These are phyloP conservation scores for Philopotamus ludificatus DNA, from an alignment of 1,140 invertebrate genomes.

Conservation along the genomic window DNA sequence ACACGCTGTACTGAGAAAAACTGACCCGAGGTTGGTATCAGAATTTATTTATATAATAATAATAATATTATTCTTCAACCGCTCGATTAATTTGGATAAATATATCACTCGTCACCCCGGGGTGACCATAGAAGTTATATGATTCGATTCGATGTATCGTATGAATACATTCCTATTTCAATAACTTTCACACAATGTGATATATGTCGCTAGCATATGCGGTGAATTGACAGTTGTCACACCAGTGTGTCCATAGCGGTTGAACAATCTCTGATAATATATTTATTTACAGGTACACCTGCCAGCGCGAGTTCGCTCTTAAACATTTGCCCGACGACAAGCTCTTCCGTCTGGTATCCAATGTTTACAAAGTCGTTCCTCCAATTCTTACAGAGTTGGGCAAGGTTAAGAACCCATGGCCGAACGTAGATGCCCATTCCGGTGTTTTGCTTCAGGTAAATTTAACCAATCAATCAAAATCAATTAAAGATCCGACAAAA, in stretches of 20 bases:
- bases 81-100: too few relatives aligned
- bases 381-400: conserved; percentile 90
- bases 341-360: conserved; percentile 87
- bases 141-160: background rate
- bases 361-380: conserved; percentile 93
- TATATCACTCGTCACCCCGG: too few relatives aligned
- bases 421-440: conserved; percentile 97
- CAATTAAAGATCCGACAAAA: too few relatives aligned
- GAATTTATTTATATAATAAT: background rate
- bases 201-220: too few relatives aligned
- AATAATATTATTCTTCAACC: background rate
- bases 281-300: conserved; percentile 60
- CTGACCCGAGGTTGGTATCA: conserved; percentile 80
- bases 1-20: conserved; percentile 94
- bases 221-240: too few relatives aligned
- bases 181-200: too few relatives aligned
- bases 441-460: conserved; percentile 77
- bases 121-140: background rate
- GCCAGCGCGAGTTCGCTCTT: conserved; percentile 92
- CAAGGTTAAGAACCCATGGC: conserved; percentile 99
- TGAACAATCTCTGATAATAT: too few relatives aligned
- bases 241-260: too few relatives aligned
- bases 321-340: conserved; percentile 93
- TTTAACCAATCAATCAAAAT: background rate
- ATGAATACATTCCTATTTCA: too few relatives aligned